Evolutionary conservation across 2,797 vertebrate genomes (phyloP).

Genomic region (Discoglossus pictus): DNA sequence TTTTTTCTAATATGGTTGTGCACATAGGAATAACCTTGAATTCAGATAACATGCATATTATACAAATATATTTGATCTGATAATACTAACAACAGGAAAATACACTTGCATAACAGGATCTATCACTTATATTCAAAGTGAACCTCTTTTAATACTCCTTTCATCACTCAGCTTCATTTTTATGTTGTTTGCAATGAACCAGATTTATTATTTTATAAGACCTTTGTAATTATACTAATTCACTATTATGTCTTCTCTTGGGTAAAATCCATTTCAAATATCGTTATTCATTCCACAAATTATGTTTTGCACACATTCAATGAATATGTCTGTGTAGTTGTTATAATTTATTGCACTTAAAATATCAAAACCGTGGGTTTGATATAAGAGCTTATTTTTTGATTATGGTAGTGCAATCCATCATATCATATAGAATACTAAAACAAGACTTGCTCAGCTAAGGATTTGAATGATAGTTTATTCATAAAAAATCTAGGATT

Average conservation of each 20-base stretch:
- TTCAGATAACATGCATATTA: no score
- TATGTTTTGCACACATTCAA: slow-evolving; percentile 40
- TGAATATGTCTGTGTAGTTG: slow-evolving; percentile 27
- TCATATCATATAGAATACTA: slow-evolving; percentile 45
- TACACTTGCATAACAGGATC: no score
- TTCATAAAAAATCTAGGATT: slow-evolving; percentile 37
- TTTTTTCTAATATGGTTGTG: no score
- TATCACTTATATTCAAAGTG: no score
- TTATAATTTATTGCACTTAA: slow-evolving; percentile 46
- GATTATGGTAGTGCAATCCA: slow-evolving; percentile 34
- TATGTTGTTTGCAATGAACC: slow-evolving; percentile 23
- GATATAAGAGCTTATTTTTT: slow-evolving; percentile 50
- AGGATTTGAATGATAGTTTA: slow-evolving; percentile 48
- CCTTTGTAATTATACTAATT: slow-evolving; percentile 21
- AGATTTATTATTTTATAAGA: slow-evolving; percentile 35
- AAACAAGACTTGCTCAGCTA: slow-evolving; percentile 22
- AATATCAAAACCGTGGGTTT: slow-evolving; percentile 33
- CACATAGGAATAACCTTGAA: no score
- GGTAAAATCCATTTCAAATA: slow-evolving; percentile 34
- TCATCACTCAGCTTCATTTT: slow-evolving; percentile 26
- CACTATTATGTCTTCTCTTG: slow-evolving; percentile 15
- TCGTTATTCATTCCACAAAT: slow-evolving; percentile 37
- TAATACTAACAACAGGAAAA: no score
- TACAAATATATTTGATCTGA: no score
- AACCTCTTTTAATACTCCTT: neutral